phyloP scores from a whole-genome alignment of 2,888 invertebrate species.

The Drosophila acutilabella region DNA sequence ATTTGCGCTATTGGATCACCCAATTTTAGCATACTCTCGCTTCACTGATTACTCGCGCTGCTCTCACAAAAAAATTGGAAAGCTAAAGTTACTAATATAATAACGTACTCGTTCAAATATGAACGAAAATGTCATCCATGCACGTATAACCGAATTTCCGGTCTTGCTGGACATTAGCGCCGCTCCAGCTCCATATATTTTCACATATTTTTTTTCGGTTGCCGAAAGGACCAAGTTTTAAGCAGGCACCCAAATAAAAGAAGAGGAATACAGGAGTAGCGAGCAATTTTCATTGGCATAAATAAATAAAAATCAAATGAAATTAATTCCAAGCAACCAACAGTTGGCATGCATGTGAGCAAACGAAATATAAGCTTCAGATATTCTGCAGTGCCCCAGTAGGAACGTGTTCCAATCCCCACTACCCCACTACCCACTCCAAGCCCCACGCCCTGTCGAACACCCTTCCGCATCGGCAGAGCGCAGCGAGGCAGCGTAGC shows the following conservation, averaged over 20 bases:
- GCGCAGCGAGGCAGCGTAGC: constrained; percentile 34
- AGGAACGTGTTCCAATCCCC: no score
- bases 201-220: no score
- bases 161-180: constrained; percentile 1
- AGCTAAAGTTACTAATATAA: no score
- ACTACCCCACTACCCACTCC: no score
- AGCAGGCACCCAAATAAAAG: not conserved
- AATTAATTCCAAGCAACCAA: constrained; percentile 66
- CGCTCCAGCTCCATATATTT: not conserved
- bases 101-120: not conserved
- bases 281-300: constrained; percentile 62
- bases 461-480: constrained; percentile 31
- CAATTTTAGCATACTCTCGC: no score
- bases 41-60: no score
- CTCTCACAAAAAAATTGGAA: no score
- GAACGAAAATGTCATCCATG: not conserved
- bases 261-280: constrained; percentile 7
- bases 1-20: no score
- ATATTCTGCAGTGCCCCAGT: no score
- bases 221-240: constrained; percentile 12
- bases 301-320: constrained; percentile 78
- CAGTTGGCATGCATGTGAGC: constrained; percentile 22
- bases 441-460: not conserved
- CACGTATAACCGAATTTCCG: not conserved
- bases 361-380: not conserved